phyloP scores from a whole-genome alignment of 2,113 vertebrate species.

The Notarius quadriscutis region DNA sequence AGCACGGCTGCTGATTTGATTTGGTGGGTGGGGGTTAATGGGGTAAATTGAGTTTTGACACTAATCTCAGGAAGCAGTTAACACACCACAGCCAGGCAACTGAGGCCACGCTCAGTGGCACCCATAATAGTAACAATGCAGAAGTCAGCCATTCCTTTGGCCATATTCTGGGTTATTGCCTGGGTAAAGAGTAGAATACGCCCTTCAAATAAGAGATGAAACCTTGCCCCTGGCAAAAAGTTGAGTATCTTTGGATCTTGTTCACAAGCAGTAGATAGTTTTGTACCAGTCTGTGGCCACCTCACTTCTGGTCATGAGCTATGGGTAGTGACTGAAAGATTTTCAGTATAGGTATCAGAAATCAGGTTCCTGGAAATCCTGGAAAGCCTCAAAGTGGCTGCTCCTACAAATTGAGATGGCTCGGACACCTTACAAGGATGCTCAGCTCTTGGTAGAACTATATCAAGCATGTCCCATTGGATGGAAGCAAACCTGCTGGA shows the following conservation, averaged over 20 bases:
- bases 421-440: neutral
- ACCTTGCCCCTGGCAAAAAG: neutral
- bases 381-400: neutral
- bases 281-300: neutral
- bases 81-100: slow-evolving; percentile 16
- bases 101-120: slow-evolving; percentile 27
- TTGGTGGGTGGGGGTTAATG: slow-evolving; percentile 54
- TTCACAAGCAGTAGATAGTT: neutral
- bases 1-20: slow-evolving; percentile 66
- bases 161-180: neutral
- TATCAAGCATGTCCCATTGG: neutral
- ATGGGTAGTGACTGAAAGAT: neutral
- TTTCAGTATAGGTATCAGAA: neutral
- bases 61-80: slow-evolving; percentile 62
- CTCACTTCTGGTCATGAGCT: neutral
- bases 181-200: neutral
- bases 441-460: neutral
- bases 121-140: slow-evolving; percentile 27
- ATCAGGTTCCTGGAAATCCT: no score
- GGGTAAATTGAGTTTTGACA: slow-evolving; percentile 64
- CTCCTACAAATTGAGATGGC: neutral
- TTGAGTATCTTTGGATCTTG: neutral
- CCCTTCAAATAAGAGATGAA: neutral
- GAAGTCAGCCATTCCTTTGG: slow-evolving; percentile 33
- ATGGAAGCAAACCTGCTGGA: neutral